Evolutionary conservation across 1,140 invertebrate genomes (phyloP).

Genomic region (Bathynomus jamesi): DNA sequence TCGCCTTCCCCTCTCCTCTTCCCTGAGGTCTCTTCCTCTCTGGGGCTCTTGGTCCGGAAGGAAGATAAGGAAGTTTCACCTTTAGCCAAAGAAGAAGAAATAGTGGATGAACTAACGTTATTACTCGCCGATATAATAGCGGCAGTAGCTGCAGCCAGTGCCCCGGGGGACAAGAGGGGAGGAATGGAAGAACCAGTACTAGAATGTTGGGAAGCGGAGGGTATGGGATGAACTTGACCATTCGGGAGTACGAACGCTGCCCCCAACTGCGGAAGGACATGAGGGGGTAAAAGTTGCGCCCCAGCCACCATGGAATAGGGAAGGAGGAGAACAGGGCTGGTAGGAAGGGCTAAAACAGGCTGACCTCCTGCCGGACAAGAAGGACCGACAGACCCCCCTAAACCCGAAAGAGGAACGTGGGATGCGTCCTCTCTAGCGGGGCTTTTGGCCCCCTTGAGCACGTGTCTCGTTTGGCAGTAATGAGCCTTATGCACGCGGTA

Average conservation of each 20-base stretch:
- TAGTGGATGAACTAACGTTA: not conserved
- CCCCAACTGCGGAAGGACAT: conserved; percentile 43
- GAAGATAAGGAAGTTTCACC: not conserved
- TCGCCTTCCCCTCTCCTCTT: conserved; percentile 36
- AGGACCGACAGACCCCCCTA: conserved; percentile 53
- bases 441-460: conserved; percentile 42
- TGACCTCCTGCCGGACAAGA: conserved; percentile 45
- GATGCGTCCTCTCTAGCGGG: conserved; percentile 31
- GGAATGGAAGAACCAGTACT: conserved; percentile 11
- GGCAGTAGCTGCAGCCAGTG: not conserved
- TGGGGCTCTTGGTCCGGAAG: not conserved
- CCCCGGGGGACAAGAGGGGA: conserved; percentile 15
- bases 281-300: conserved; percentile 63
- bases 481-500: conserved; percentile 89
- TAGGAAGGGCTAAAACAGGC: conserved; percentile 74
- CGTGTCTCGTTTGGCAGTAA: conserved; percentile 83
- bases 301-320: conserved; percentile 73
- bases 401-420: conserved; percentile 40
- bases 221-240: conserved; percentile 64
- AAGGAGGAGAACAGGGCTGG: conserved; percentile 80
- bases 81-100: not conserved
- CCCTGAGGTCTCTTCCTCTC: conserved; percentile 9
- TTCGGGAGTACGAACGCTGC: conserved; percentile 74
- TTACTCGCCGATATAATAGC: not conserved
- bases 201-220: conserved; percentile 22